A percentile compares a stretch with the other conserved stretches of the same genome.
Evolutionary conservation across 2,113 vertebrate species (phyloP).

Genomic region (Thunnus maccoyii): DNA sequence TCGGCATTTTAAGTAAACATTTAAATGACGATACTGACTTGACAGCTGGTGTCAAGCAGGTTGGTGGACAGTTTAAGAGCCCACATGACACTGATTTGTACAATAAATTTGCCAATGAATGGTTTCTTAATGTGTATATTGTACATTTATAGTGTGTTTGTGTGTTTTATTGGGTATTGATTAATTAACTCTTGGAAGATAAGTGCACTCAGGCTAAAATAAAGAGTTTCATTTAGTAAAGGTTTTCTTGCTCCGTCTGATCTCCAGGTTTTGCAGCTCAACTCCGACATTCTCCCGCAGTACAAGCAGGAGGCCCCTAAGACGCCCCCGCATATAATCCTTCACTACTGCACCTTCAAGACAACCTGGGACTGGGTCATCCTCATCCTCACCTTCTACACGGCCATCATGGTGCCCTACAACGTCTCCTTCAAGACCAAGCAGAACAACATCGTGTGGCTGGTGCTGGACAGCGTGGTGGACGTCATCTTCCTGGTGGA

Average conservation of each 20-base stretch:
- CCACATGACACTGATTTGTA: too few relatives aligned
- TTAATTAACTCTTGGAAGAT: too few relatives aligned
- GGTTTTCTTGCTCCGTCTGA: background rate
- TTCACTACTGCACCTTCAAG: slow-evolving; percentile 99
- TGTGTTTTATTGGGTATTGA: too few relatives aligned
- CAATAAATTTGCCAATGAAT: too few relatives aligned
- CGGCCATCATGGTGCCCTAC: too few relatives aligned
- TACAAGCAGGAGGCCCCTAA: slow-evolving; percentile 99
- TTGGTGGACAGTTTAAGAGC: too few relatives aligned
- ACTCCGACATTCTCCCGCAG: slow-evolving; percentile 97
- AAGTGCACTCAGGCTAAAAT: too few relatives aligned
- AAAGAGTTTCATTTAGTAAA: background rate
- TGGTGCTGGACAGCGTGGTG: slow-evolving; percentile 98
- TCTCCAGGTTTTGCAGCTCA: slow-evolving; percentile 93
- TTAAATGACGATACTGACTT: background rate
- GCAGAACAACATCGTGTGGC: slow-evolving; percentile 98
- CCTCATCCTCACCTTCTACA: too few relatives aligned
- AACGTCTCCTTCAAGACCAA: slow-evolving; percentile 95
- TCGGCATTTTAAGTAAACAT: background rate
- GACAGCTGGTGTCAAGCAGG: too few relatives aligned
- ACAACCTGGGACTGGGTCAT: slow-evolving; percentile 97
- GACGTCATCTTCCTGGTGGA: slow-evolving; percentile 98
- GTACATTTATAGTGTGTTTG: too few relatives aligned
- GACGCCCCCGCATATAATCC: slow-evolving; percentile 97
- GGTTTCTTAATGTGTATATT: too few relatives aligned